Evolutionary conservation across 2,888 invertebrate genomes (phyloP).

Genomic region (Drosophila paracracens): DNA sequence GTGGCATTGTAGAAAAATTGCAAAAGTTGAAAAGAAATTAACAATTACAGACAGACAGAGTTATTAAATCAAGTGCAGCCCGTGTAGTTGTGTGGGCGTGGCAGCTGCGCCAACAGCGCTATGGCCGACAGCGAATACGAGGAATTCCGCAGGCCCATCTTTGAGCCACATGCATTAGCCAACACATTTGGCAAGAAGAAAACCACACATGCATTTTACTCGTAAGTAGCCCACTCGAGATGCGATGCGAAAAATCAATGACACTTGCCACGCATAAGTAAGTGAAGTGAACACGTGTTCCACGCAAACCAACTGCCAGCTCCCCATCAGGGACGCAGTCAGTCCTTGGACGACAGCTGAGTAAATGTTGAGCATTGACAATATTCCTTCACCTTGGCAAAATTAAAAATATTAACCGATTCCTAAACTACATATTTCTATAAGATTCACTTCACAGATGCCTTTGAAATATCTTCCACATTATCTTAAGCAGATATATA

Average conservation of each 20-base stretch:
- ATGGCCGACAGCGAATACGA: conserved; percentile 98
- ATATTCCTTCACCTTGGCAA: background rate
- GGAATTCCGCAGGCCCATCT: conserved; percentile 91
- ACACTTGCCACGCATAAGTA: background rate
- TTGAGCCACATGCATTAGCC: conserved; percentile 90
- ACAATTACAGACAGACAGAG: background rate
- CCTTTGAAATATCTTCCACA: too few relatives aligned
- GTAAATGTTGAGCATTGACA: background rate
- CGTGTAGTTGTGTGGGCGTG: conserved; percentile 45
- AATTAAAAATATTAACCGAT: background rate
- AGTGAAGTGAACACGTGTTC: conserved; percentile 22
- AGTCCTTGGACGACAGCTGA: conserved; percentile 18
- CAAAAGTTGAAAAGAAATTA: conserved; percentile 13
- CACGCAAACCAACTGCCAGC: background rate
- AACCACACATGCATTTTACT: conserved; percentile 91
- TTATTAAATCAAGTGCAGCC: conserved; percentile 1
- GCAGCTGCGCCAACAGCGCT: conserved; percentile 45
- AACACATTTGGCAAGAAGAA: conserved; percentile 86
- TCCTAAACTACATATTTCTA: background rate
- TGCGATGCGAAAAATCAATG: conserved; percentile 27
- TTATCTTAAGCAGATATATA: too few relatives aligned
- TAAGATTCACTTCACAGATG: background rate
- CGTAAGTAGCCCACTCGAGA: conserved; percentile 88
- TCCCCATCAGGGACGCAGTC: background rate
- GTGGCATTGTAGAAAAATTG: conserved; percentile 35